Conservation (phyloP, 2,113 vertebrate genomes). For the Sphaerodactylus townsendi region DNA sequence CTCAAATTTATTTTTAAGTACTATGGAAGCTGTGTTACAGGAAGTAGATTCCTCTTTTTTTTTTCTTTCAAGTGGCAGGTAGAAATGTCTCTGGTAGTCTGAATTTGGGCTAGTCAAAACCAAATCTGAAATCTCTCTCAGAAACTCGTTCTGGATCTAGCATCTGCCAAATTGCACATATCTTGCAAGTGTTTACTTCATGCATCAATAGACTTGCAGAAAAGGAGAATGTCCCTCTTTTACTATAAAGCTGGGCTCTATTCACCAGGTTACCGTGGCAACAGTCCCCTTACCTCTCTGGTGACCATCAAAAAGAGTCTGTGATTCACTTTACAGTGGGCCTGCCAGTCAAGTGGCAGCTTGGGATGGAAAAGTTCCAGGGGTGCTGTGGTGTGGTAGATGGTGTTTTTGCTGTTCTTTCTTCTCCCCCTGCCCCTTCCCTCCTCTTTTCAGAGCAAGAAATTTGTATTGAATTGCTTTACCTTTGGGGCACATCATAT, state of each 20-base stretch:
- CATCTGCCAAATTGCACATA: neutral
- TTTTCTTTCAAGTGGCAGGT: neutral
- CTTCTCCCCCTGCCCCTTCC: neutral
- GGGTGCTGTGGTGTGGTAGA: too few species aligned
- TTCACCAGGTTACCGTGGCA: neutral
- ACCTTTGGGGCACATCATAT: neutral
- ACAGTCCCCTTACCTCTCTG: neutral
- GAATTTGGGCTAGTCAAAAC: neutral
- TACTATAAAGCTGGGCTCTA: neutral
- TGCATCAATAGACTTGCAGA: too few species aligned
- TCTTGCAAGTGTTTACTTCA: neutral
- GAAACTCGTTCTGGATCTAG: neutral
- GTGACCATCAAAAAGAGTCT: neutral
- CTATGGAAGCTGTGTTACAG: neutral
- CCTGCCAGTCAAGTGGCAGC: neutral
- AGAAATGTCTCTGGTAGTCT: neutral
- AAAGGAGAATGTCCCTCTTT: neutral
- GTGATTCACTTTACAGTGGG: neutral
- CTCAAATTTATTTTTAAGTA: neutral
- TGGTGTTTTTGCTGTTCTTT: too few species aligned
- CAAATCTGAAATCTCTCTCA: neutral
- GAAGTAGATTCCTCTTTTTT: neutral
- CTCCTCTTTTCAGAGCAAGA: neutral
- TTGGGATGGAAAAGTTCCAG: neutral
- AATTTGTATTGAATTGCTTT: neutral